Base-by-base conservation (phyloP, 64 coral and sea anemone genomes). In the Porites lutea region DNA sequence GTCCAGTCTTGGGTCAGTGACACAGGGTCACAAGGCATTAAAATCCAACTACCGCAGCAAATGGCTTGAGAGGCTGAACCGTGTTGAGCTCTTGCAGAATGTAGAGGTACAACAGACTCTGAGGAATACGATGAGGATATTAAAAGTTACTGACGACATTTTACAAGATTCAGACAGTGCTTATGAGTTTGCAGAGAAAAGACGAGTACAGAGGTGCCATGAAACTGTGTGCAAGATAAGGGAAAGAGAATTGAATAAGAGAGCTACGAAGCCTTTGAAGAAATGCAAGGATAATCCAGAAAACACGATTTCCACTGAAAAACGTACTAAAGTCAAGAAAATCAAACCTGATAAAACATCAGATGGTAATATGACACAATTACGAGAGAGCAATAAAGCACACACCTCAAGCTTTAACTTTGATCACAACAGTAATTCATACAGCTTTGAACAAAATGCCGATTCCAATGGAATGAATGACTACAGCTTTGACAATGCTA, bases 61-160 rank as follows among this genome's bases (percentile, higher is more conserved):
- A 65, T 82, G 79, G 79, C 79, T 82, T 64, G 23, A 50, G 49
- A 82, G 59, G 65, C n/a, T 82, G 15, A 82, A 82, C 16, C 58
- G 13, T 19, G 60, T 65, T 6, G 79, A 82, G 61, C 79, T 82
- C 6, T 44, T 82, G 37, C 79, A 82, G 45, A 82, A 82, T 61
- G 43, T 82, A 3, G 79, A 82, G 45, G 79, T 82, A 43, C 79
- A 82, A n/a, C 79, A 82, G 58, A 82, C 79, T 47, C 45, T 82
- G 16, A 82, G 79, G 48, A 82, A 63, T 13, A 49, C 65, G 44
- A 82, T 82, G 79, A 65, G 27, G 14, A 48, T 65, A 65, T 45
- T 82, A 48, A 82, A 65, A 14, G 60, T 8, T 48, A 57, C 44
- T 3, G 58, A 82, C 13, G 16, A 82, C 8, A 61, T 65, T 4